Percentiles rank a stretch among this genome's conserved stretches.
Evolutionary conservation across 2,888 invertebrate genomes (phyloP).

Genomic region (Dynastes maya): DNA sequence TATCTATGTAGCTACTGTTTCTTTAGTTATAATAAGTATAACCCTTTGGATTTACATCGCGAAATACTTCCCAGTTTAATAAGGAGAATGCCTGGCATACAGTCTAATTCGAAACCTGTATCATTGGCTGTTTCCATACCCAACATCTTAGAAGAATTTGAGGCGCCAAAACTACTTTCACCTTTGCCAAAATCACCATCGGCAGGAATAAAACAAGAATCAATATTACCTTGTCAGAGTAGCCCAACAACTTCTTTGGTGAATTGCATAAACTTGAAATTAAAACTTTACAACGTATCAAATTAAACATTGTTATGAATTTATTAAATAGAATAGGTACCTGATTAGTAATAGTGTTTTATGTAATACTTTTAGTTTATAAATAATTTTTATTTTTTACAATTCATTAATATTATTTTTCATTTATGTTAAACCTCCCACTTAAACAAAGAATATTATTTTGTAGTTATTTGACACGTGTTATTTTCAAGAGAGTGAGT

Average conservation of each 20-base stretch:
- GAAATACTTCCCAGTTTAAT: too few relatives aligned
- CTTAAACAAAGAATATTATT: too few relatives aligned
- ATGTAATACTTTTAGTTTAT: too few relatives aligned
- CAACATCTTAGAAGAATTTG: conserved; percentile 15
- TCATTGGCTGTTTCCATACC: conserved; percentile 10
- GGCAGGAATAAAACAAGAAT: background rate
- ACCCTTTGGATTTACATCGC: background rate
- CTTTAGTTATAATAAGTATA: background rate
- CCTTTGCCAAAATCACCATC: conserved; percentile 22
- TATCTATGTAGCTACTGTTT: background rate
- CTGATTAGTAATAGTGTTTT: background rate
- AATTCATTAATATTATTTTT: too few relatives aligned
- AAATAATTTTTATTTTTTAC: too few relatives aligned
- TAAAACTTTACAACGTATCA: background rate
- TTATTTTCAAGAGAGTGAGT: too few relatives aligned
- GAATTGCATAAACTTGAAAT: background rate
- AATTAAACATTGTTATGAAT: background rate
- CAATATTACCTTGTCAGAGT: background rate
- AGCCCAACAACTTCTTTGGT: background rate
- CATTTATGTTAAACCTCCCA: too few relatives aligned
- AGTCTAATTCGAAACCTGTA: background rate
- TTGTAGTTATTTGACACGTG: too few relatives aligned
- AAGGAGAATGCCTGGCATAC: background rate
- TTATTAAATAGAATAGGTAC: background rate
- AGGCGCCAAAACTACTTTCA: conserved; percentile 13